Evolutionary conservation across 2,113 vertebrate genomes (phyloP), one percentile per base, ranked within the genome.

Genomic region (Eonycteris spelaea): DNA sequence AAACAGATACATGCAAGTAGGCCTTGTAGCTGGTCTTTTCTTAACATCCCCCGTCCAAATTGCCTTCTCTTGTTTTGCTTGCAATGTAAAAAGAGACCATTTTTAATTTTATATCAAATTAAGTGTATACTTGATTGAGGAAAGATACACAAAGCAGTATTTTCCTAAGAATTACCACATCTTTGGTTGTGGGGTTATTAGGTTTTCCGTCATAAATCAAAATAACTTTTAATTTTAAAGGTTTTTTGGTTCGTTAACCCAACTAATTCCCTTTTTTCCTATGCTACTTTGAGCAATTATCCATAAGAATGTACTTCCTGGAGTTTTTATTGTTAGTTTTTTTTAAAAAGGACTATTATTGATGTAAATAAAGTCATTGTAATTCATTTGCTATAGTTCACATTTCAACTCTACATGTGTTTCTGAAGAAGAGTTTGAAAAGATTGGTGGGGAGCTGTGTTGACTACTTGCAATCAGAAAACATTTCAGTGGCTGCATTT

Each of bases 221-320:
- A 86, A 67, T 68, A 90, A 75, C 21, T 91, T 87, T 79, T 51
- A 74, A 19, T 95, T 77, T 61, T 48, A 93, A 82, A 84, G 24
- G 18, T 3, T 22, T 65, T 75, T 55, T 48, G 18, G 2, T 74
- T 59, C 84, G 35, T 87, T 48, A 40, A 94, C 77, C 19, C 33
- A 71, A 59, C 16, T n/a, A 79, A 65, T 83, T 90, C 33, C 19
- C 43, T 88, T 92, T 92, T 68, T 22, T n/a, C 71, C 40, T 75
- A 65, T 92, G 74, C 35, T 63, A 74, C 53, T 73, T 70, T 38
- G 43, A 86, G 30, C 3, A 79, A 80, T 90, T 90, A 84, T 35
- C n/a, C 43, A 10, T 67, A 51, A 86, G 75, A 87, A 79, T 26
- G 1, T 80, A n/a, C 38, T 85, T 65, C 16, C 48, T 77, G 30